Base-by-base conservation (phyloP, 2,888 invertebrate species). In the Sisyra terminalis region DNA sequence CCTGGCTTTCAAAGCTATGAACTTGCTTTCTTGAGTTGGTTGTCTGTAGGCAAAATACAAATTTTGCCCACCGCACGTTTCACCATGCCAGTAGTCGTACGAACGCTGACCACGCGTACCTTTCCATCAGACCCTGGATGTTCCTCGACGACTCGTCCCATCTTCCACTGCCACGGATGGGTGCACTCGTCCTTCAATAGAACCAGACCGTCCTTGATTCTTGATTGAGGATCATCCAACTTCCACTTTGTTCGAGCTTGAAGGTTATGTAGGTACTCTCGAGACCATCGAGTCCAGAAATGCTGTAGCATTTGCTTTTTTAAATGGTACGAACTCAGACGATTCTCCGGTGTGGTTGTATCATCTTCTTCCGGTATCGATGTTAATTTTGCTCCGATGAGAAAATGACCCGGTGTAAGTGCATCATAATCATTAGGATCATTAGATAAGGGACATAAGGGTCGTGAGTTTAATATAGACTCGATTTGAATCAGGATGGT, bases 281-380 rank as follows among this genome's bases (percentile, higher is more conserved):
- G 11, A 3, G 11, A 2, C 49, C 47, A 1, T 55, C 58, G 3
- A 48, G 46, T 41, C 58, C 57, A 1, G 52, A 52, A 18, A 50
- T 52, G 24, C 51, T 52, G 24, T 52, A 50, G 37, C 57, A 54
- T 0, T 56, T 54, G 2, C 57, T 11, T 34, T 3, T 14, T 7
- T 34, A 34, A 34, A 14, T 34, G 13, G 7, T 14, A 34, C 9
- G 11, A 34, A 14, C n/a, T 10, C 7, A 34, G n/a, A 10, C 34
- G 34, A n/a, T 34, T 34, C 11, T 11, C 15, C 15, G 8, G 11
- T 34, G 34, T 14, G 8, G 6, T 14, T 14, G 34, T 14, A 8
- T 14, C 15, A 34, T 34, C 34, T 34, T 14, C 15, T 34, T 34
- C n/a, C n/a, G 34, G n/a, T 5, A 34, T 13, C 50, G 50, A 32